Conservation (phyloP, 2,797 vertebrate species). For the Rhyacichthys aspro region DNA sequence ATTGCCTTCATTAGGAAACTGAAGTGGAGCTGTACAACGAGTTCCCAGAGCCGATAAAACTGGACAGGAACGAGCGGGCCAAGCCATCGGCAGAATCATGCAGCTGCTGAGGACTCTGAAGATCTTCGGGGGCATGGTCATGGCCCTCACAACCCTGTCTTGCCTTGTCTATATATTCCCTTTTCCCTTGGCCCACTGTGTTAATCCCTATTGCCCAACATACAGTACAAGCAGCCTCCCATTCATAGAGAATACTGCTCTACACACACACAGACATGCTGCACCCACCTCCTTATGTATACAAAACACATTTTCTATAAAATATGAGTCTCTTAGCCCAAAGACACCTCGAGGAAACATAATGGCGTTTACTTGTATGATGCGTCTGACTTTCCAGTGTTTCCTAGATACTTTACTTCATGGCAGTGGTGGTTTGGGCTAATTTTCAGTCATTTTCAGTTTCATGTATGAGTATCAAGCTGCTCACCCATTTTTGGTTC, state of each 20-base stretch:
- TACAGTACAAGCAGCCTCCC: conserved; percentile 72
- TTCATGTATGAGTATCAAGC: conserved; percentile 26
- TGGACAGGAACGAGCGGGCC: conserved; percentile 94
- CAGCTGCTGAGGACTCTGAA: conserved; percentile 92
- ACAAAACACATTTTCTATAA: conserved; percentile 70
- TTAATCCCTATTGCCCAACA: conserved; percentile 60
- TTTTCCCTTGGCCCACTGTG: conserved; percentile 48
- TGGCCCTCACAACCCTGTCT: conserved; percentile 71
- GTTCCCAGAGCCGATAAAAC: conserved; percentile 98
- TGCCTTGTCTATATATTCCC: conserved; percentile 80
- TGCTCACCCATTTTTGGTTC: conserved; percentile 55
- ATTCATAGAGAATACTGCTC: conserved; percentile 69
- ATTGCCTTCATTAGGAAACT: conserved; percentile 83
- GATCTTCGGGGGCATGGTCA: conserved; percentile 40
- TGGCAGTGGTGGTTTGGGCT: conserved; percentile 53
- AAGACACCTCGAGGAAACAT: conserved; percentile 65
- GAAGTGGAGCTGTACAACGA: conserved; percentile 99
- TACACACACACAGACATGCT: conserved; percentile 61
- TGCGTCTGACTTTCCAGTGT: conserved; percentile 59
- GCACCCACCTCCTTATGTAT: conserved; percentile 60
- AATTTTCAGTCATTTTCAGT: conserved; percentile 41
- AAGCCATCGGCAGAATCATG: conserved; percentile 92
- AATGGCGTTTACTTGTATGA: conserved; percentile 58
- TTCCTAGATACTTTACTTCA: conserved; percentile 35
- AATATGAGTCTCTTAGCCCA: conserved; percentile 65